These are phyloP conservation scores for Bettongia penicillata DNA, from an alignment of 2,113 vertebrate genomes.

Conservation along the genomic window DNA sequence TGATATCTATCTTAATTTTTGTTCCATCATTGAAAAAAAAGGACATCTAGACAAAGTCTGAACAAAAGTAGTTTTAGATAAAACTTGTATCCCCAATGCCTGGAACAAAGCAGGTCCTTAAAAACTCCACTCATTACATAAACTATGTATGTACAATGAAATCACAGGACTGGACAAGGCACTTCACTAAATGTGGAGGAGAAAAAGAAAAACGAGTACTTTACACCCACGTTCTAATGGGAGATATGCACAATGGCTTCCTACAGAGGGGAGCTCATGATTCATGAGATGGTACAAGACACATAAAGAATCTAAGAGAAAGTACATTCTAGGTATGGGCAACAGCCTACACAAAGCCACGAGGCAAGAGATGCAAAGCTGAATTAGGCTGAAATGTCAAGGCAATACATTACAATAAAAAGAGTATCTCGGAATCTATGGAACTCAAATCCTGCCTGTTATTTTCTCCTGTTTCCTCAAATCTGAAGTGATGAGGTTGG, in stretches of 20 bases:
- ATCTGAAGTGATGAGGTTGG: neutral
- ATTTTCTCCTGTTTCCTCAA: neutral
- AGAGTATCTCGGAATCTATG: neutral
- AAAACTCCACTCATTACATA: neutral
- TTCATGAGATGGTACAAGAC: too few relatives aligned
- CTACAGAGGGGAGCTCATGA: neutral
- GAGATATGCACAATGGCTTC: too few relatives aligned
- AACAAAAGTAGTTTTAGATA: slow-evolving; percentile 22
- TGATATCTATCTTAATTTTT: neutral
- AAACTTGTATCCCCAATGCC: neutral
- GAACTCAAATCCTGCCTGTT: neutral
- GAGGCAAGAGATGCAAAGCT: neutral
- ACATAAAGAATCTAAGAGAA: neutral
- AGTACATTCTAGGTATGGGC: neutral
- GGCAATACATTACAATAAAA: neutral
- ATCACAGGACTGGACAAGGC: neutral
- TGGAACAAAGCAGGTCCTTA: neutral
- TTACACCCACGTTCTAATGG: neutral
- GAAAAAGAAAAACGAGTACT: neutral
- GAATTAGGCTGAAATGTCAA: neutral
- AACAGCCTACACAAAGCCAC: neutral
- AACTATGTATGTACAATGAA: neutral
- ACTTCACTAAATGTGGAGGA: neutral
- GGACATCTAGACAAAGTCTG: slow-evolving; percentile 18
- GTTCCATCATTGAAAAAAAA: slow-evolving; percentile 25